phyloP scores from a whole-genome alignment of 2,797 vertebrate species.

The Falco berigora region DNA sequence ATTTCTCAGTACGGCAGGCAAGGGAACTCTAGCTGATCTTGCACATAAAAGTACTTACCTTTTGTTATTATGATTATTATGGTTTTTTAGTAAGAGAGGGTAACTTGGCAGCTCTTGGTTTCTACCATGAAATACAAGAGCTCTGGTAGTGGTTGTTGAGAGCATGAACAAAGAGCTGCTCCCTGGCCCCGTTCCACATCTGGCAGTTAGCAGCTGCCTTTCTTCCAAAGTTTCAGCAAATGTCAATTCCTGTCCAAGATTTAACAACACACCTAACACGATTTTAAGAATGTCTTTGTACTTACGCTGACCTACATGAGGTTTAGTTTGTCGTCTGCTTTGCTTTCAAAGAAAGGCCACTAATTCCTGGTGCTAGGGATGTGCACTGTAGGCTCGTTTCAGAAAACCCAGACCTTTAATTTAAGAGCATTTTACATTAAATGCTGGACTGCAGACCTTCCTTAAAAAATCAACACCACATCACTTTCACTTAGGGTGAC shows the following conservation, averaged over 20 bases:
- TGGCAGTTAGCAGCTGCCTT: neutral
- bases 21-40: neutral
- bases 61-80: too few species aligned
- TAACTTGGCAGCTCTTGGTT: neutral
- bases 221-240: neutral
- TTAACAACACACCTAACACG: neutral
- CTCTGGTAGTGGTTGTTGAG: rapidly evolving
- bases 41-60: neutral
- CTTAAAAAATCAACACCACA: neutral
- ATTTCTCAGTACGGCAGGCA: neutral
- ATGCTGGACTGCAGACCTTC: too few species aligned
- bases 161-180: neutral
- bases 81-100: neutral
- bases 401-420: neutral
- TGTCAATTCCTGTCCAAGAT: neutral
- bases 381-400: neutral
- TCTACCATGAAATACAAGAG: rapidly evolving
- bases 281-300: neutral
- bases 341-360: neutral
- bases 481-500: neutral
- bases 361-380: neutral
- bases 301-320: neutral
- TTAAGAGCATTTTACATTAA: neutral
- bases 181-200: neutral
- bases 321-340: neutral